Percentiles rank a stretch among this genome's conserved stretches.
Conservation (phyloP, 2,888 invertebrate genomes). For the Anarsia innoxiella region DNA sequence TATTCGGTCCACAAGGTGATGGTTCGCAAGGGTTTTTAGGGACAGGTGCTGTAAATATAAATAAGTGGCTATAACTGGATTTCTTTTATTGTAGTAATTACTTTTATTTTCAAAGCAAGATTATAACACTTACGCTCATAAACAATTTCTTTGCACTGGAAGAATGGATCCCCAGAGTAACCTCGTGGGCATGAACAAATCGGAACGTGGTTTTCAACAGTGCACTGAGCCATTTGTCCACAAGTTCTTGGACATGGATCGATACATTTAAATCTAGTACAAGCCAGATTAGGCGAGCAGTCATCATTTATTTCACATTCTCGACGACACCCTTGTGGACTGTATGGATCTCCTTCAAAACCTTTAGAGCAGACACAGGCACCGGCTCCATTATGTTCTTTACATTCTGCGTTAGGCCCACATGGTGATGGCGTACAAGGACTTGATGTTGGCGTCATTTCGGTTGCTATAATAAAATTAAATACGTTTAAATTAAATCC, state of each 20-base stretch:
- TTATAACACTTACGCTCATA: constrained; percentile 40
- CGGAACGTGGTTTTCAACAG: constrained; percentile 86
- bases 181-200: constrained; percentile 84
- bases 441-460: constrained; percentile 78
- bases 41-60: constrained; percentile 55
- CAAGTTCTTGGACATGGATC: constrained; percentile 91
- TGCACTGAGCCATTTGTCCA: constrained; percentile 86
- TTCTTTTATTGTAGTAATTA: background rate
- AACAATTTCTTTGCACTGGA: constrained; percentile 78
- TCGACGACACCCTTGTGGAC: constrained; percentile 79
- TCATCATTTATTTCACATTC: constrained; percentile 89
- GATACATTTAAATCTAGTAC: constrained; percentile 87
- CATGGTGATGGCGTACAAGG: constrained; percentile 90
- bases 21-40: constrained; percentile 84
- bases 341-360: constrained; percentile 89
- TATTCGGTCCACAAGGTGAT: constrained; percentile 91
- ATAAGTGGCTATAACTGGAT: constrained; percentile 7
- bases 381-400: constrained; percentile 88
- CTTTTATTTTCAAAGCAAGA: background rate
- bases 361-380: constrained; percentile 88
- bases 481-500: background rate
- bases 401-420: constrained; percentile 88
- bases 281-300: constrained; percentile 82
- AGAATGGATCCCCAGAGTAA: constrained; percentile 88
- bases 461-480: constrained; percentile 63